Base-by-base conservation (phyloP, 1,140 invertebrate genomes). In the Macrostomum lignano region DNA sequence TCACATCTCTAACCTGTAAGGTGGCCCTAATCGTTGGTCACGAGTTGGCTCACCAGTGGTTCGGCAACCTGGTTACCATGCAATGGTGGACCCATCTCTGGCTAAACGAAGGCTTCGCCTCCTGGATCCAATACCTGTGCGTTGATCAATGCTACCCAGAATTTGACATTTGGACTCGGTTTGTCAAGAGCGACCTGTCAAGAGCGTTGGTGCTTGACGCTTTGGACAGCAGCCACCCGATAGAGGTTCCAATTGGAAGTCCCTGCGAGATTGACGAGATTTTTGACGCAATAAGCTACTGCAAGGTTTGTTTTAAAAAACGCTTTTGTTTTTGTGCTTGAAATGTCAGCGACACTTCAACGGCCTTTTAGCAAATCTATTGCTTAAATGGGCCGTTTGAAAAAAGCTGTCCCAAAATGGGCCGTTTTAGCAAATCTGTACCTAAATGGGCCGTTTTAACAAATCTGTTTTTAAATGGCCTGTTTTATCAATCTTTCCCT, bases 31-130 rank as follows among this genome's bases (percentile, higher is more conserved):
- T 79, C 1, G 67, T 84, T 19, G 68, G 72, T 1, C 81, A 91
- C 52, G 82, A 91, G 59, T 58, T 86, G 32, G 77, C 78, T 10
- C 81, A 91, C 25, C 28, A 29, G 40, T 46, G 41, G 42, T 48
- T 43, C 33, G 43, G 50, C 3, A 44, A 49, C 36, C 62, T 39
- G 37, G 73, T 79, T 2, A 81, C 75, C 7, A 70, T 79, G 66
- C 63, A 70, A 40, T 84, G 77, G 77, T 86, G 78, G 78, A 70
- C 73, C 49, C 74, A 84, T 51, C 56, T 86, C 0, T 86, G 77
- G 76, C 56, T 84, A 5, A 81, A 81, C 52, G 76, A 82, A 36
- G 78, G 78, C 2, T 82, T 88, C 47, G 78, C 78, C 6, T 68
- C 67, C 3, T 86, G 71, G 46, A 71, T 84, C 57, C 66, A 74